Percentiles rank a stretch among this genome's conserved stretches.
Evolutionary conservation across 2,888 invertebrate species (phyloP).

Genomic region (Brachypalpus laphriformis): DNA sequence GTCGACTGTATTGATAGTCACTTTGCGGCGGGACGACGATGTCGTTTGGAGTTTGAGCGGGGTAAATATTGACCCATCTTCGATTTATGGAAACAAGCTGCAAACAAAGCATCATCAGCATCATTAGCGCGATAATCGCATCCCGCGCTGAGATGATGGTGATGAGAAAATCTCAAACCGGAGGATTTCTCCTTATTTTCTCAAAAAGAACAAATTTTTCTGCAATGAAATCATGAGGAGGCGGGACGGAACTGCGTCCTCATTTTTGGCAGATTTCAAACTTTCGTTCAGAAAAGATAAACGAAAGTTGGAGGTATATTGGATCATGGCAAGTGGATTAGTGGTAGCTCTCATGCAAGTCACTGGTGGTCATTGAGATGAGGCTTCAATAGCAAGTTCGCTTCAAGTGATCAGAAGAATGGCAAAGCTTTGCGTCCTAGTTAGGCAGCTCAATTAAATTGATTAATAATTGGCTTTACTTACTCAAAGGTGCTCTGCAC

Average conservation of each 20-base stretch:
- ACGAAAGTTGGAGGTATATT: not conserved
- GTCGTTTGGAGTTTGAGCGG: constrained; percentile 43
- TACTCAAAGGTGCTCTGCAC: too few relatives aligned
- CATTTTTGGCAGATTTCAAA: not conserved
- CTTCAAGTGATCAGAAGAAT: too few relatives aligned
- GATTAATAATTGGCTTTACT: too few relatives aligned
- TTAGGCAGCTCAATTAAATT: too few relatives aligned
- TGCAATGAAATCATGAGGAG: not conserved
- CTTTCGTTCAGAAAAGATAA: not conserved
- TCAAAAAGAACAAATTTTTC: not conserved
- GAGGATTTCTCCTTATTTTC: constrained; percentile 20
- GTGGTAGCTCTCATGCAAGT: too few relatives aligned
- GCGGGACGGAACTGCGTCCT: not conserved
- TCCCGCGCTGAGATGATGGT: constrained; percentile 49
- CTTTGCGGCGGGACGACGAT: constrained; percentile 42
- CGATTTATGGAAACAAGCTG: constrained; percentile 73
- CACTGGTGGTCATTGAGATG: too few relatives aligned
- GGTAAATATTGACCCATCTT: constrained; percentile 70
- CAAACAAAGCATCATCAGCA: constrained; percentile 70
- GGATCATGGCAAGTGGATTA: constrained; percentile 1
- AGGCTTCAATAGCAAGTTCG: too few relatives aligned
- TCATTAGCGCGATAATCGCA: constrained; percentile 72
- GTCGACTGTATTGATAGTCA: constrained; percentile 49
- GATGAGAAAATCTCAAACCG: constrained; percentile 34
- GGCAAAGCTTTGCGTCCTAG: too few relatives aligned